Base-by-base conservation (phyloP, 2,888 invertebrate genomes). In the Leptothorax acervorum region DNA sequence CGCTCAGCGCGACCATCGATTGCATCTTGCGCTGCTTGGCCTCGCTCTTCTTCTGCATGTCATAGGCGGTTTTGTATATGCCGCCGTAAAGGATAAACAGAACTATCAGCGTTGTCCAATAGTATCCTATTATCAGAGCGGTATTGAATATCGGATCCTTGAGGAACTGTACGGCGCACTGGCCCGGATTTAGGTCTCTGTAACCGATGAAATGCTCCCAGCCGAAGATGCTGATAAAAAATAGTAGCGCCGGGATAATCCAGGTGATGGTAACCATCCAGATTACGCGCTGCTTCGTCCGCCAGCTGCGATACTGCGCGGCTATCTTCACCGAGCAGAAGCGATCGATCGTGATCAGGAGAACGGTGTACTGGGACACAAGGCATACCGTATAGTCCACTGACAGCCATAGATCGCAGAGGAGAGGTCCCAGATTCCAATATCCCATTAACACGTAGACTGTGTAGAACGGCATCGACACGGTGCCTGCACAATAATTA, bases 321-420 rank as follows among this genome's bases (percentile, higher is more conserved):
- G 99, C 99, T 90, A 99, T 99, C 96, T 99, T 99, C 8, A 99
- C 99, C 48, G 99, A 99, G 95, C 99, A 99, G 95, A 99, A 99
- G 90, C 99, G 96, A 95, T 99, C 99, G 87, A 99, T 98, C 48
- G 99, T 99, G 93, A 99, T 99, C 87, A 99, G 96, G 83, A 99
- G 96, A 23, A 99, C 99, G 0, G 99, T 99, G 95, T 99, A 99
- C 95, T 99, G 99, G 11, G 99, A 99, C 45, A 99, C 99, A 71
- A 99, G 96, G 94, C 99, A 99, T 48, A 99, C 99, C 31, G 99
- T 99, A 95, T 99, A 99, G 95, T 99, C 99, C 74, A 99, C 98
- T 0, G 99, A 99, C 9, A 99, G 96, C 99, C 99, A 99, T 79
- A 99, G 96, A 95, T 99, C 99, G 95, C 99, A 99, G 9, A 99